Conservation (phyloP, 53 echinoderm and acorn worm genomes). For the Echinometra lucunter region DNA sequence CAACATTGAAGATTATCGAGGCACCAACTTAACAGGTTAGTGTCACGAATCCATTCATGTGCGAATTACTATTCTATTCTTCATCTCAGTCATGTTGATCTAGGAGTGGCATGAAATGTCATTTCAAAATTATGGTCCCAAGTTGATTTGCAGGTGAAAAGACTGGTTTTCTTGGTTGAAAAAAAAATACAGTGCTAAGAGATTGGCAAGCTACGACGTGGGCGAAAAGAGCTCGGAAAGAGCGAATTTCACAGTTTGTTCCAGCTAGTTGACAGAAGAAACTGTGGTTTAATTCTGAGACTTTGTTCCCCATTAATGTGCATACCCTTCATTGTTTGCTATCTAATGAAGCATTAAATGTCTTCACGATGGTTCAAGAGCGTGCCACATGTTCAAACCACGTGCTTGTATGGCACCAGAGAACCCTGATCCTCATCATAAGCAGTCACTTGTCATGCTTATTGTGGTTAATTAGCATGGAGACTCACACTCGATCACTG, state of each 20-base stretch:
- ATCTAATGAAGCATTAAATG: neutral
- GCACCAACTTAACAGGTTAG: conserved; percentile 1
- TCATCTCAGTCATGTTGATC: too few species aligned
- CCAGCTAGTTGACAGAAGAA: neutral
- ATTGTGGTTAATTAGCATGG: conserved; percentile 45
- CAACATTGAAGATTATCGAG: neutral
- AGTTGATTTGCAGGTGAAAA: too few species aligned
- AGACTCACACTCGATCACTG: conserved; percentile 24
- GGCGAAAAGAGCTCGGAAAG: too few species aligned
- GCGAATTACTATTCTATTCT: neutral
- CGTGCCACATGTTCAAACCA: neutral
- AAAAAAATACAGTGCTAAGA: too few species aligned
- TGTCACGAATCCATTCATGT: neutral
- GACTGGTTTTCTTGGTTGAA: too few species aligned
- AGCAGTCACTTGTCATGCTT: conserved; percentile 17
- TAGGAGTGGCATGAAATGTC: too few species aligned
- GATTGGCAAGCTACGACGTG: too few species aligned
- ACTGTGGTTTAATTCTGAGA: neutral
- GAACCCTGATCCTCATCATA: conserved; percentile 7
- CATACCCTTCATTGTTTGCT: neutral
- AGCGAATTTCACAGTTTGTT: too few species aligned
- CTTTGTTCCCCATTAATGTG: neutral
- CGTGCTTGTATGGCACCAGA: neutral
- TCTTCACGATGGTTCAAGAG: too few species aligned
- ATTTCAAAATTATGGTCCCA: too few species aligned